Evolutionary conservation across 2,888 invertebrate species (phyloP).

Genomic region (Ametastegia equiseti): DNA sequence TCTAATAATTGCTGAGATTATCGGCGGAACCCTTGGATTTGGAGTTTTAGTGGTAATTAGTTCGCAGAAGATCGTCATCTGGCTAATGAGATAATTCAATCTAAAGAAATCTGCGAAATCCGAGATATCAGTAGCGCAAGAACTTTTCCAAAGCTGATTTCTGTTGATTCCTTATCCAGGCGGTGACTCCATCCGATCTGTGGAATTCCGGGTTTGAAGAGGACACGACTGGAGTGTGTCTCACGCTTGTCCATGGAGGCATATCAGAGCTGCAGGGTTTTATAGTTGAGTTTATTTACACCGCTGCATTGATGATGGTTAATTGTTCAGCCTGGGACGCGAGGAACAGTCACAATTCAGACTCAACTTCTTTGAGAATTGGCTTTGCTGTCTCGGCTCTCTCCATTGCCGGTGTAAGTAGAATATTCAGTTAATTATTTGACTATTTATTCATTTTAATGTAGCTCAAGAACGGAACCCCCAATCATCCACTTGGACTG

Average conservation of each 20-base stretch:
- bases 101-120: background rate
- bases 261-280: constrained; percentile 77
- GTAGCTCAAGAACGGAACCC: no score
- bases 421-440: no score
- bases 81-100: background rate
- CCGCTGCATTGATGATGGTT: constrained; percentile 81
- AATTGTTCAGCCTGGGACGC: constrained; percentile 86
- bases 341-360: constrained; percentile 81
- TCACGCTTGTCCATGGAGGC: constrained; percentile 58
- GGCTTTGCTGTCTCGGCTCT: constrained; percentile 83
- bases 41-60: constrained; percentile 78
- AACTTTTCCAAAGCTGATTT: background rate
- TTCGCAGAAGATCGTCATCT: background rate
- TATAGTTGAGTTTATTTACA: constrained; percentile 81
- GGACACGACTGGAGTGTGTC: constrained; percentile 56
- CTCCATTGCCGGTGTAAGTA: constrained; percentile 80
- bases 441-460: no score
- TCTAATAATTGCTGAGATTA: constrained; percentile 80
- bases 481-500: no score
- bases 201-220: constrained; percentile 15
- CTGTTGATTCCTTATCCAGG: background rate
- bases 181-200: background rate
- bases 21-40: constrained; percentile 82
- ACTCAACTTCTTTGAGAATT: constrained; percentile 83
- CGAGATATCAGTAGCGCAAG: no score